Evolutionary conservation across 2,797 vertebrate genomes (phyloP), one percentile per base, ranked within the genome.

Genomic region (Halcyon chelicuti): DNA sequence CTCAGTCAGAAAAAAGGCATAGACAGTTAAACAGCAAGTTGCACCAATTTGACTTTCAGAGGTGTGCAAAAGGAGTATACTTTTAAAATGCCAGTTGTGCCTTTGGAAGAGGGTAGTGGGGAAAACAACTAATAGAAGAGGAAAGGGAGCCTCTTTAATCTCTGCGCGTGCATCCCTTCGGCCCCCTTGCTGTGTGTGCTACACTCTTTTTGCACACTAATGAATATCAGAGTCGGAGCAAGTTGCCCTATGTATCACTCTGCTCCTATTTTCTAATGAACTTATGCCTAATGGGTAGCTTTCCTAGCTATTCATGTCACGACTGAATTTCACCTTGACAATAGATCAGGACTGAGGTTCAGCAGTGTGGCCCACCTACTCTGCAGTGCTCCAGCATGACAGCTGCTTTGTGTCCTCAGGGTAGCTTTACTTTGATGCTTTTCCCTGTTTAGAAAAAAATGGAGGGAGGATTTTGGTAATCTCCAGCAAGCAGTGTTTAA

Each of bases 321-420:
- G 15, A 90, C 89, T 91, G 82, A 91, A 81, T 94, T 94, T 96
- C 91, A 94, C 90, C 94, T 93, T 97, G 90, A 96, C 87, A 93
- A 29, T 42, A 96, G 94, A 94, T 95, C 90, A 88, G 91, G 85
- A 88, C 70, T 33, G 37, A 96, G 42, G 85, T 86, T 90, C 79
- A 88, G 83, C 46, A 67, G 42, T 20, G 40, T 92, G 88, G 73
- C 77, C 93, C 92, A 94, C 79, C 90, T 94, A 71, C 76, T 90
- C 61, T 67, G 82, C 90, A 88, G 2, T 81, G 67, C 66, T 94
- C 70, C 76, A 76, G 63, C 63, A 25, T 26, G 73, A 84, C 84
- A 94, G 93, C 76, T 91, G 85, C 80, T 81, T 84, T 95, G 68
- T 88, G 80, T 95, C 96, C 79, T 95, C 70, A 84, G 88, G 83